A percentile compares a stretch with the other conserved stretches of the same genome.
phyloP scores from a whole-genome alignment of 2,797 vertebrate species.

The Sphaeramia orbicularis region DNA sequence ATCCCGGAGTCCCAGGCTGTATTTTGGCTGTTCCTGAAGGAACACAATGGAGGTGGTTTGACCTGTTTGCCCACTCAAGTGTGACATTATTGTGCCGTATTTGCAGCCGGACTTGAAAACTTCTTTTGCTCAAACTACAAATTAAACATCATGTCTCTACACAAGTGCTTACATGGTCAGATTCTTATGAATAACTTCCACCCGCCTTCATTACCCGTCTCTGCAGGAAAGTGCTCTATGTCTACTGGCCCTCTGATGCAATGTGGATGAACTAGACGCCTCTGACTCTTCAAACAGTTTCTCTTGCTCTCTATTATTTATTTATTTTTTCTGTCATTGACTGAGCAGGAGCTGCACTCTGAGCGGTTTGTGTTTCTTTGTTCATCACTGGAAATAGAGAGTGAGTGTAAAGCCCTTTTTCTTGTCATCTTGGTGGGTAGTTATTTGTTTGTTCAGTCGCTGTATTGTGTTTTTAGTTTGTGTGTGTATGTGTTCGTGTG shows the following conservation, averaged over 20 bases:
- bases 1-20: constrained; percentile 51
- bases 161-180: constrained; percentile 86
- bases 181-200: constrained; percentile 85
- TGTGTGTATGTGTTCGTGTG: constrained; percentile 28
- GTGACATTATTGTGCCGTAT: constrained; percentile 84
- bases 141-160: constrained; percentile 86
- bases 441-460: constrained; percentile 73
- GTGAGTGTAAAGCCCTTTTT: constrained; percentile 58
- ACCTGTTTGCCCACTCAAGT: constrained; percentile 86
- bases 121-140: constrained; percentile 82
- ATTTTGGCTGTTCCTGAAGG: constrained; percentile 56
- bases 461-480: constrained; percentile 61
- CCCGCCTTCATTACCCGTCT: constrained; percentile 78
- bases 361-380: constrained; percentile 73
- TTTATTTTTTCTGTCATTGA: constrained; percentile 76
- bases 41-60: constrained; percentile 79
- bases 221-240: constrained; percentile 73
- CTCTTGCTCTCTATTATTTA: constrained; percentile 69
- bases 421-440: constrained; percentile 61
- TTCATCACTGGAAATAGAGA: constrained; percentile 68
- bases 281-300: constrained; percentile 77
- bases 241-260: constrained; percentile 81
- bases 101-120: constrained; percentile 82
- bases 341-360: constrained; percentile 63
- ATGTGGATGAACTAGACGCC: constrained; percentile 72